Base-by-base conservation (phyloP, 2,888 invertebrate genomes). In the Carpatolechia fugitivella region DNA sequence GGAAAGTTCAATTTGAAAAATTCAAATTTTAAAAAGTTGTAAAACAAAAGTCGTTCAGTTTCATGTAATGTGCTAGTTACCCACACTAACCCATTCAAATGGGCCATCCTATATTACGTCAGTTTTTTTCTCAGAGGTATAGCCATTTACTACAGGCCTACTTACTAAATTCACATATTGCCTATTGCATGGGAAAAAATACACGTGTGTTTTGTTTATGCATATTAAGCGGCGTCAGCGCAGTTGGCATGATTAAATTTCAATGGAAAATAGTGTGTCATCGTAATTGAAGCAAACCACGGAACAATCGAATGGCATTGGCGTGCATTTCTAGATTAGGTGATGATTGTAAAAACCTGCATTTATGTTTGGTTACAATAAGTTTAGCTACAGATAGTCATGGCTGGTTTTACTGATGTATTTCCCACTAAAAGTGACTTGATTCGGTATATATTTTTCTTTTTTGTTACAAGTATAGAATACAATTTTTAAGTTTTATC, bases 351-450 rank as follows among this genome's bases (percentile, higher is more conserved):
- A 20, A 16, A 29, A n/a, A 13, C 5, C n/a, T 13, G 6, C n/a
- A 20, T 24, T 41, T 44, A 44, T 44, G n/a, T 44, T 29, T 33
- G n/a, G 10, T 33, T 44, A 29, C 44, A 44, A 20, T 8, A 31
- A 52, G 24, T 38, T n/a, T n/a, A n/a, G n/a, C 24, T 29, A n/a
- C 47, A 11, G 38, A 41, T 16, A 29, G 44, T 35, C 33, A 54
- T 47, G 48, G 49, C 38, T 3, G 54, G 58, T 54, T 67, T 67
- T 54, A 14, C 50, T 20, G 59, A 60, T 38, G 59, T 60, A 10
- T 62, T 62, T 56, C 61, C 61, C 6, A 58, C 51, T 4, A 62
- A 63, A 54, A 53, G 52, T 35, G 60, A 65, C 20, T 13, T 29
- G 7, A 13, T 44, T 7, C 5, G 44, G 44, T 44, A 29, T 0